Evolutionary conservation across 2,113 vertebrate genomes (phyloP).

Genomic region (Oxyruncus cristatus): DNA sequence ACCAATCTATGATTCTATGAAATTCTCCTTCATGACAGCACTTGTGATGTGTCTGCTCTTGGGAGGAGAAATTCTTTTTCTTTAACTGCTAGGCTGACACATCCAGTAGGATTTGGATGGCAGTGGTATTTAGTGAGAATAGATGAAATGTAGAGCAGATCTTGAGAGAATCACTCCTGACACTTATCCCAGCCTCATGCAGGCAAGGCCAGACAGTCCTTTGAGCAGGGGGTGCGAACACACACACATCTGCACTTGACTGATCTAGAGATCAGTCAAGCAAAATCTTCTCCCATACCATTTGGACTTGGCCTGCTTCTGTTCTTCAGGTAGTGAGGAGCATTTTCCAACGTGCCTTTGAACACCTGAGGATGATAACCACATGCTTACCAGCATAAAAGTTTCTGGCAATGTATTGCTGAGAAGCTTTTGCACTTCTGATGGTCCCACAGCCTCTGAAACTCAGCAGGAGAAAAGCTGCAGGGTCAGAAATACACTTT

Average conservation of each 20-base stretch:
- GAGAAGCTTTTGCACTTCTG: not conserved
- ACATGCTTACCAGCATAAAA: not conserved
- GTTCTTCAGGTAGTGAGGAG: not conserved
- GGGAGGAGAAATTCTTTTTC: not conserved
- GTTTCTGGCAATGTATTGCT: not conserved
- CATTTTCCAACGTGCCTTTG: fast-evolving
- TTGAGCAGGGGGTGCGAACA: not conserved
- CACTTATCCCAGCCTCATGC: not conserved
- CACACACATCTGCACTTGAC: not conserved
- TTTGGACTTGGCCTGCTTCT: not conserved
- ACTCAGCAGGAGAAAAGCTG: not conserved
- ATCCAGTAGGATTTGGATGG: not conserved
- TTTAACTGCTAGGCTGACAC: not conserved
- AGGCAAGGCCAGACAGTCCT: not conserved
- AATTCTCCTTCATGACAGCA: not conserved
- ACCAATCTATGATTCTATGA: not conserved
- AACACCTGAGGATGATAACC: not conserved
- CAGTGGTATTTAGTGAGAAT: not conserved
- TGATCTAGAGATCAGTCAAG: not conserved
- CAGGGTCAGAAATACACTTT: fast-evolving
- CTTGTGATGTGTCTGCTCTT: not conserved
- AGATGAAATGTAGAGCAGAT: not conserved
- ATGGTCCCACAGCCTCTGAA: not conserved
- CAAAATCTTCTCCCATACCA: not conserved
- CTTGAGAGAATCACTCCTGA: not conserved